Conservation (phyloP, 2,888 invertebrate species). For the Drosophila barbarae region DNA sequence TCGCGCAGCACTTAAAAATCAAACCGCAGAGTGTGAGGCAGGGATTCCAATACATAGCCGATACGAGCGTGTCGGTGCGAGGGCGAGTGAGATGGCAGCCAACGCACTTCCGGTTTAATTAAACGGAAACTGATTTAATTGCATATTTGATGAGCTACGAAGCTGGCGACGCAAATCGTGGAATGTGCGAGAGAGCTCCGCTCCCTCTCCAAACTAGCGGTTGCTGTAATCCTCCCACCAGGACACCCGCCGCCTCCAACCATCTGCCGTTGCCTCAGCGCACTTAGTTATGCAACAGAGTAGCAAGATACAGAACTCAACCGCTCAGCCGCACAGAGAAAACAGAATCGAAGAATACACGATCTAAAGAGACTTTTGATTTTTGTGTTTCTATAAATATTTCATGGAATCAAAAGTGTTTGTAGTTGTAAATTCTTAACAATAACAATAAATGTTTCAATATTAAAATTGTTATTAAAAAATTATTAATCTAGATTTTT, state of each 20-base stretch:
- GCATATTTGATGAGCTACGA: slow-evolving; percentile 78
- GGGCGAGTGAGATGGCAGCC: slow-evolving; percentile 44
- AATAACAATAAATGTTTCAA: not conserved
- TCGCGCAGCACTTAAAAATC: slow-evolving; percentile 64
- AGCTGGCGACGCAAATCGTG: slow-evolving; percentile 51
- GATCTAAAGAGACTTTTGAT: too few species aligned
- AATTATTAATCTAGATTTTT: not conserved
- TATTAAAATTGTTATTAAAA: not conserved
- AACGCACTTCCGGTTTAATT: slow-evolving; percentile 77
- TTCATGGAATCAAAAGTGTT: not conserved
- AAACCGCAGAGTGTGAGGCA: slow-evolving; percentile 51
- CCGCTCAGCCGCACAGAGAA: slow-evolving; percentile 30
- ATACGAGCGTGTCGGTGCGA: slow-evolving; percentile 11
- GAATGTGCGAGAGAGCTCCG: slow-evolving; percentile 12
- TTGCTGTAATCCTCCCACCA: slow-evolving; percentile 41
- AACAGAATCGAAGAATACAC: not conserved
- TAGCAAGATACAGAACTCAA: slow-evolving; percentile 39
- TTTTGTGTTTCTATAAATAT: not conserved
- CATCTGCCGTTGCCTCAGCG: slow-evolving; percentile 28
- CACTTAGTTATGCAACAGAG: slow-evolving; percentile 57
- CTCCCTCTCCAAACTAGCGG: slow-evolving; percentile 17
- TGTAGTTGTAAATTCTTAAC: too few species aligned
- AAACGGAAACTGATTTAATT: slow-evolving; percentile 79
- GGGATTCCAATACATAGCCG: slow-evolving; percentile 46
- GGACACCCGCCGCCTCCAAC: slow-evolving; percentile 1